Evolutionary conservation across 2,888 invertebrate species (phyloP), one percentile per base, ranked within the genome.

Genomic region (Oxyteleia sp.): DNA sequence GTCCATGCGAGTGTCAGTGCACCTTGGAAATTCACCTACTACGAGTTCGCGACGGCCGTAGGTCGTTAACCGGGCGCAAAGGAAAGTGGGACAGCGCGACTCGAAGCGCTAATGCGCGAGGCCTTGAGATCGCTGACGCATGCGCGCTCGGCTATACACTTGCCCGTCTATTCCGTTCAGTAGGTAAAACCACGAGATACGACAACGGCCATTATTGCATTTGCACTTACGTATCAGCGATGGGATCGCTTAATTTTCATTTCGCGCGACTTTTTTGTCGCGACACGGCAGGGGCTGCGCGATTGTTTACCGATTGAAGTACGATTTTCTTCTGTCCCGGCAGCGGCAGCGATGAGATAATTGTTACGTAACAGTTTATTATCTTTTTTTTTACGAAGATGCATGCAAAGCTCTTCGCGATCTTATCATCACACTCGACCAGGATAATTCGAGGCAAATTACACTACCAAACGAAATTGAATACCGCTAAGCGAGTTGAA

Each of bases 21-120:
- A 91, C 91, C 92, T 92, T 92, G 92, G 92, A 91, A 90, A 89
- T 88, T 91, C 90, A 90, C 89, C 91, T 91, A 91, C 88, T 87
- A 83, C 81, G 84, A 86, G 82, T 81, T 84, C 85, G 85, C 80
- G 84, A 76, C 85, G 85, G 81, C 80, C 87, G 85, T 82, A 87
- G 93, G 92, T 93, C 93, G 92, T 92, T 93, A 93, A 93, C 93
- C 93, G 92, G 89, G 88, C 90, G 88, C 87, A 86, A 90, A 91
- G 91, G 93, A 93, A 93, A 93, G 93, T 93, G 91, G 93, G 93
- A 92, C 91, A 90, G 72, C 87, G 76, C 91, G 91, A 87, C 85
- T 89, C 90, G 87, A 89, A 89, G 89, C 91, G 89, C 88, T 92
- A 91, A 92, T 90, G 90, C 92, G 89, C 89, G 88, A 92, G 91